phyloP scores from a whole-genome alignment of 2,888 invertebrate species.

The Apamea monoglypha region DNA sequence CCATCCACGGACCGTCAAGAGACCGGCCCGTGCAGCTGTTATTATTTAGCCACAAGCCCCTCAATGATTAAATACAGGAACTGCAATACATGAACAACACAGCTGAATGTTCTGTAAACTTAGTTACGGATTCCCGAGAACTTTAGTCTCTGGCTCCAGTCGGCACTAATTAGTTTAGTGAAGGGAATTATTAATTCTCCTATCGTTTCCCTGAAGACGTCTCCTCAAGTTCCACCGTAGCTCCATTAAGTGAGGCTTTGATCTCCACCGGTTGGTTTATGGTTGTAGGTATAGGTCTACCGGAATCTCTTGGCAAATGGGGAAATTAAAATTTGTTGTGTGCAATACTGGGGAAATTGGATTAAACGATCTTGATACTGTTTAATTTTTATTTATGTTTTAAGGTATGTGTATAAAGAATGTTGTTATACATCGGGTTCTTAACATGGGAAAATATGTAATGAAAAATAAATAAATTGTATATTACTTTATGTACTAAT shows the following conservation, averaged over 20 bases:
- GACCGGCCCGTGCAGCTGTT: neutral
- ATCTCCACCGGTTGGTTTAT: neutral
- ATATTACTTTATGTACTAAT: too few species aligned
- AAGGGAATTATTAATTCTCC: constrained; percentile 36
- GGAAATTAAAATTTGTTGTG: too few species aligned
- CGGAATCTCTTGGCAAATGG: too few species aligned
- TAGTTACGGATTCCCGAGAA: constrained; percentile 11
- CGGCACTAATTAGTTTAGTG: constrained; percentile 29
- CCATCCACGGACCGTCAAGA: neutral
- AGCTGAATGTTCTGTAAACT: neutral
- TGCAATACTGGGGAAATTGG: too few species aligned
- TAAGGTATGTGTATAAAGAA: too few species aligned
- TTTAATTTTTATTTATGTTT: too few species aligned
- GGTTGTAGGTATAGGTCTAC: too few species aligned
- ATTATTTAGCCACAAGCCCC: neutral
- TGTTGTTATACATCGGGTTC: too few species aligned
- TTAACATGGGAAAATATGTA: too few species aligned
- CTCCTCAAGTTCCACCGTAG: neutral
- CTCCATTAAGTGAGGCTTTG: constrained; percentile 4
- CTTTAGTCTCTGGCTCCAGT: constrained; percentile 1
- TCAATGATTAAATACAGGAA: neutral
- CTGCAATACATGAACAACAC: neutral
- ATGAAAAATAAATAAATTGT: too few species aligned
- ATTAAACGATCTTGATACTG: too few species aligned
- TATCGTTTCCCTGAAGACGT: constrained; percentile 23